These are phyloP conservation scores for Coregonus clupeaformis DNA, from an alignment of 2,113 vertebrate species.

Conservation along the genomic window DNA sequence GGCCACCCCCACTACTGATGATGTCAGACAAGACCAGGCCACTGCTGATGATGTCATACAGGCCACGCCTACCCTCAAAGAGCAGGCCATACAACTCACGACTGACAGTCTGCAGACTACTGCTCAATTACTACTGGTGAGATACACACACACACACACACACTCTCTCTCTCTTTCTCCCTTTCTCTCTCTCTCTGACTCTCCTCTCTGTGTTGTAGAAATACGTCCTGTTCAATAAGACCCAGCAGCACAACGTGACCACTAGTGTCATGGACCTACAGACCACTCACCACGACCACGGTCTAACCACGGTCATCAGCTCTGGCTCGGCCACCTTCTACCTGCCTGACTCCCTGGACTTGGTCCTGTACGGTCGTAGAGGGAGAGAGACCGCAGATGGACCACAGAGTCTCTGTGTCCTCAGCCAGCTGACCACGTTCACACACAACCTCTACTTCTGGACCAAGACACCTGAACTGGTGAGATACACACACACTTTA, in stretches of 20 bases:
- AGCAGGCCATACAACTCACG: slow-evolving; percentile 34
- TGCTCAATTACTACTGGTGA: slow-evolving; percentile 73
- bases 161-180: no score
- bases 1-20: slow-evolving; percentile 6
- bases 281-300: slow-evolving; percentile 28
- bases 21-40: slow-evolving; percentile 2
- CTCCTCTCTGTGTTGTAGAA: slow-evolving; percentile 58
- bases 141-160: slow-evolving; percentile 25
- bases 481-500: slow-evolving; percentile 39
- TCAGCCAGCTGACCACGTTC: slow-evolving; percentile 66
- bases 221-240: slow-evolving; percentile 39
- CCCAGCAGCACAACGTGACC: slow-evolving; percentile 51
- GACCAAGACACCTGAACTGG: slow-evolving; percentile 48
- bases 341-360: slow-evolving; percentile 57
- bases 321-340: slow-evolving; percentile 55
- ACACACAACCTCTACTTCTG: slow-evolving; percentile 55
- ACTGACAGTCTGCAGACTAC: slow-evolving; percentile 63
- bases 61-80: background rate
- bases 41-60: slow-evolving; percentile 2
- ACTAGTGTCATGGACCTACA: slow-evolving; percentile 48
- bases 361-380: slow-evolving; percentile 16
- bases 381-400: background rate
- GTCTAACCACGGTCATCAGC: slow-evolving; percentile 34
- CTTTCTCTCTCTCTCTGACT: background rate
- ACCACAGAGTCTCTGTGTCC: slow-evolving; percentile 49